These are phyloP conservation scores for Microctonus brassicae DNA, from an alignment of 2,888 invertebrate genomes.

Conservation along the genomic window DNA sequence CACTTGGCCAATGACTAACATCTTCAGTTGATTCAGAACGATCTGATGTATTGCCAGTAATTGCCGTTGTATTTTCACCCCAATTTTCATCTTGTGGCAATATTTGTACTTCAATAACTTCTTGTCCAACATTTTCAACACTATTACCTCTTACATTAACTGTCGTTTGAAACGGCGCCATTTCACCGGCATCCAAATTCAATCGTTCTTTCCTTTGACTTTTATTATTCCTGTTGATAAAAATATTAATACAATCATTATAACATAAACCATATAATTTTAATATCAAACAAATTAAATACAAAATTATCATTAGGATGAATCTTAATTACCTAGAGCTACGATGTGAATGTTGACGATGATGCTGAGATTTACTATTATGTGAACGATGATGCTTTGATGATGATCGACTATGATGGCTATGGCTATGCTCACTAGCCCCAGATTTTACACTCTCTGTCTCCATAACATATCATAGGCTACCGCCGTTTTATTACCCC, in stretches of 20 bases:
- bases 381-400: constrained; percentile 64
- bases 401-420: constrained; percentile 64
- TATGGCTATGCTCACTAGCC: constrained; percentile 85
- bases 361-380: constrained; percentile 69
- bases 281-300: background rate
- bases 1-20: constrained; percentile 84
- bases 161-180: constrained; percentile 90
- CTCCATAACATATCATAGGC: constrained; percentile 79
- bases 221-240: constrained; percentile 75
- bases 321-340: constrained; percentile 74
- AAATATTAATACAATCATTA: no score
- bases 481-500: constrained; percentile 71
- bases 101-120: constrained; percentile 96
- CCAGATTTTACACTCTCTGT: constrained; percentile 92
- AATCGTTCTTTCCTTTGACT: constrained; percentile 76
- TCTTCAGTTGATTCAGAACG: constrained; percentile 95
- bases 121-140: constrained; percentile 87
- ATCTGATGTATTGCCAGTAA: constrained; percentile 96
- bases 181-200: constrained; percentile 72
- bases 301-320: background rate
- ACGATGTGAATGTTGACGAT: constrained; percentile 77
- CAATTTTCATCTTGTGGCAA: constrained; percentile 97
- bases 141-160: constrained; percentile 78
- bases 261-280: background rate
- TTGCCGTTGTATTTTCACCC: constrained; percentile 98